Percentiles rank a stretch among this genome's conserved stretches.
These are phyloP conservation scores for Loripinus fragilis DNA, from an alignment of 2,888 invertebrate species.

Conservation along the genomic window DNA sequence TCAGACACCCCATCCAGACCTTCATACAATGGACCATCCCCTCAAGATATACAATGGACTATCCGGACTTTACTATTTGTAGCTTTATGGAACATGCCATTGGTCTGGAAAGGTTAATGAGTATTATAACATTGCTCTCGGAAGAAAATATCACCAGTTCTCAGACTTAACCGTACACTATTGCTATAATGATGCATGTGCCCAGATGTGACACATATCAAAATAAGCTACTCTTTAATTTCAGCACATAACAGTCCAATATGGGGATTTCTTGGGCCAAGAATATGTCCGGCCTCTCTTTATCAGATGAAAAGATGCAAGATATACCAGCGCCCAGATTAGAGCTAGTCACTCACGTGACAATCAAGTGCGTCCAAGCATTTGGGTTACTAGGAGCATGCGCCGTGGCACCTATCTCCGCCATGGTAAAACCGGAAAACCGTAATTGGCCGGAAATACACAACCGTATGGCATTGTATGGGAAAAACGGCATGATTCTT, in stretches of 20 bases:
- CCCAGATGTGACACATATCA: too few species aligned
- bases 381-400: conserved; percentile 54
- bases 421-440: conserved; percentile 47
- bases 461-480: conserved; percentile 43
- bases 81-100: too few species aligned
- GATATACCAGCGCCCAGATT: conserved; percentile 35
- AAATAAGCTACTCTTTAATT: background rate
- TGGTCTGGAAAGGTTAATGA: too few species aligned
- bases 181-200: too few species aligned
- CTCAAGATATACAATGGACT: too few species aligned
- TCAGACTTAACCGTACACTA: too few species aligned
- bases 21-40: too few species aligned
- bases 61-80: too few species aligned
- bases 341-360: conserved; percentile 53
- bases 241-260: background rate
- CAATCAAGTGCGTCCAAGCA: conserved; percentile 50
- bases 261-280: background rate
- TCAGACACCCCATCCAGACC: too few species aligned
- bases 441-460: conserved; percentile 49
- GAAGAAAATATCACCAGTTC: too few species aligned
- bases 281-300: background rate
- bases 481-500: conserved; percentile 48
- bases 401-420: conserved; percentile 51
- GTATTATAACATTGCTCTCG: too few species aligned
- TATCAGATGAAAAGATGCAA: conserved; percentile 46